Base-by-base conservation (phyloP, 2,797 vertebrate genomes). In the Hephaestus fuliginosus region DNA sequence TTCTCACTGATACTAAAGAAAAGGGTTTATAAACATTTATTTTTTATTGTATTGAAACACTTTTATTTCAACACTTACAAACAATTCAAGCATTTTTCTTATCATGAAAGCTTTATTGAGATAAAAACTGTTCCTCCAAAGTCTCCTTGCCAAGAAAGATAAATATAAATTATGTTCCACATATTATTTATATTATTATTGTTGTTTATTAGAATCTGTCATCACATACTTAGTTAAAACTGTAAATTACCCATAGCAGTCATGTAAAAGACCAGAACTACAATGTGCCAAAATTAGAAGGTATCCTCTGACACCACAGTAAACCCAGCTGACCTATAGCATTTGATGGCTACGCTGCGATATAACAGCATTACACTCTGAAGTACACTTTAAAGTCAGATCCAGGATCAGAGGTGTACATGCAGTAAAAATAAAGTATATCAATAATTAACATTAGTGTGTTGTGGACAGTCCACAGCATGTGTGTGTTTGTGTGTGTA, bases 381-480 rank as follows among this genome's bases (percentile, higher is more conserved):
- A 70, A 30, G 52, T 65, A 7, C 4, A 2, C 15, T 53, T 66
- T 49, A 36, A 39, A 56, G 39, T 39, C 72, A 60, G 15, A 49
- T 36, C 52, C 17, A 20, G 57, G 11, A 36, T 60, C n/a, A 30
- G n/a, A 1, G 1, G 15, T 67, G 39, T 41, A 22, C 41, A 10
- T 25, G 18, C 30, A 64, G 22, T 5, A 48, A 33, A 12, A 30
- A 39, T 14, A 33, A 28, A 20, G 1, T 61, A 22, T 64, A 53
- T 62, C 13, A 72, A 30, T 72, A 61, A 80, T 85, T 69, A 75
- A 33, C 20, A 22, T 2, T 2, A 13, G 36, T 39, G 58, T 75
- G 20, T 70, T 41, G 7, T 55, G 74, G 30, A 48, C 28, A 69
- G 68, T 81, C 65, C 36, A 39, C 36, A 39, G 36, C 6, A 39